Evolutionary conservation across 2,888 invertebrate genomes (phyloP).

Genomic region (Serrognathus titanus): DNA sequence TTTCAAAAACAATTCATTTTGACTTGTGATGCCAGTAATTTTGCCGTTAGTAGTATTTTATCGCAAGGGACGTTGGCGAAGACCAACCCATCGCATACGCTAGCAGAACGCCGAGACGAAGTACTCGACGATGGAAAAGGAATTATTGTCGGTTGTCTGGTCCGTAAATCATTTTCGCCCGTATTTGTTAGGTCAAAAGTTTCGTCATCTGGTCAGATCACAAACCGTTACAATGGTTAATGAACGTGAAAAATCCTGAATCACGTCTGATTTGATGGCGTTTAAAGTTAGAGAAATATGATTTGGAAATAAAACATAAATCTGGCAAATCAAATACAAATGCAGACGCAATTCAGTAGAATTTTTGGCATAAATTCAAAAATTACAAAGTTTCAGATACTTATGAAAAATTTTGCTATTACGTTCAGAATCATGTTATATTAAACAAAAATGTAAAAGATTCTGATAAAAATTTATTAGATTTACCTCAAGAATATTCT

Average conservation of each 20-base stretch:
- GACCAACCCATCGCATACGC: constrained; percentile 40
- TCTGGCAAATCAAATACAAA: constrained; percentile 31
- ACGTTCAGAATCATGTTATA: too few species aligned
- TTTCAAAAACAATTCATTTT: too few species aligned
- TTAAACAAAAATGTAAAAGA: too few species aligned
- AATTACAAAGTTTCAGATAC: too few species aligned
- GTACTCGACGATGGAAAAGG: constrained; percentile 40
- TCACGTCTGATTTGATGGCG: constrained; percentile 34
- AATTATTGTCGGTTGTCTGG: constrained; percentile 41
- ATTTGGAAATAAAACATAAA: constrained; percentile 36
- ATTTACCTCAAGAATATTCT: too few species aligned
- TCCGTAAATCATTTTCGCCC: constrained; percentile 37
- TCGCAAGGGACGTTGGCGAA: constrained; percentile 10
- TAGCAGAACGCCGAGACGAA: constrained; percentile 36
- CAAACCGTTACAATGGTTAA: constrained; percentile 36
- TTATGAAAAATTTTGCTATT: too few species aligned
- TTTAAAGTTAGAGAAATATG: constrained; percentile 34
- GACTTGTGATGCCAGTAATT: too few species aligned
- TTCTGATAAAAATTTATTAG: too few species aligned
- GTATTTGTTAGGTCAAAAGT: constrained; percentile 40
- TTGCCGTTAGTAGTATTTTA: too few species aligned
- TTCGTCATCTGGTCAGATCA: constrained; percentile 40
- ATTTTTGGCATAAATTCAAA: not conserved
- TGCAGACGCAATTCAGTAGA: constrained; percentile 34
- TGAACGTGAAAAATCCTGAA: constrained; percentile 34